Percentiles rank a stretch among this genome's conserved stretches.
phyloP scores from a whole-genome alignment of 1,140 invertebrate species.

The Drosophila ananassae region DNA sequence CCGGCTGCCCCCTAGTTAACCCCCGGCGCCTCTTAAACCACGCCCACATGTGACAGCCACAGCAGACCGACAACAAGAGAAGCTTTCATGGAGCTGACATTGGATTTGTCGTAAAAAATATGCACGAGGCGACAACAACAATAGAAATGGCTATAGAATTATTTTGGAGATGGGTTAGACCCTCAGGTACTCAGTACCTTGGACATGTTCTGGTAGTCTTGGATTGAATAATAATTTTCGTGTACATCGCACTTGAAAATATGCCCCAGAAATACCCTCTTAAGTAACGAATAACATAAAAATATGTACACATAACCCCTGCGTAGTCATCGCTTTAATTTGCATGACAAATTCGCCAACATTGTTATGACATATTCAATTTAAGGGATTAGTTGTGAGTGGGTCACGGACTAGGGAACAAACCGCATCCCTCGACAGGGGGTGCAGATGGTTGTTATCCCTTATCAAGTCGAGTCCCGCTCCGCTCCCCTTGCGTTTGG shows the following conservation, averaged over 20 bases:
- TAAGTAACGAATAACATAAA: constrained; percentile 24
- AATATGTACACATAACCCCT: constrained; percentile 26
- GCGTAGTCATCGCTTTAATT: constrained; percentile 80
- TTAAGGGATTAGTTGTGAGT: constrained; percentile 76
- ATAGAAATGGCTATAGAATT: constrained; percentile 9
- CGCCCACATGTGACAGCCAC: constrained; percentile 46
- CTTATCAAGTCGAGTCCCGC: constrained; percentile 28
- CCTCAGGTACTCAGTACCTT: constrained; percentile 2
- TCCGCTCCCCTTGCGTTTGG: not conserved
- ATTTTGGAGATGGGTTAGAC: constrained; percentile 21
- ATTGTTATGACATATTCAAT: constrained; percentile 83
- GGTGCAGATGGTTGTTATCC: constrained; percentile 40
- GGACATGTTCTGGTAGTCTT: not conserved
- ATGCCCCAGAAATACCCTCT: constrained; percentile 19
- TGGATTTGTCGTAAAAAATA: constrained; percentile 74
- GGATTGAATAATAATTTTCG: not conserved
- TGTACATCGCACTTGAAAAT: not conserved
- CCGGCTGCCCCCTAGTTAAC: constrained; percentile 1
- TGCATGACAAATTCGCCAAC: constrained; percentile 80
- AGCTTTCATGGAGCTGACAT: constrained; percentile 75
- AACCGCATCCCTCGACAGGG: not conserved
- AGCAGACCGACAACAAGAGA: constrained; percentile 52
- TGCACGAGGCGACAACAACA: constrained; percentile 40
- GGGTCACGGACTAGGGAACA: constrained; percentile 17
- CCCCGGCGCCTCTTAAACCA: constrained; percentile 1